phyloP scores from a whole-genome alignment of 2,888 invertebrate species.

The Scotopteryx bipunctaria region DNA sequence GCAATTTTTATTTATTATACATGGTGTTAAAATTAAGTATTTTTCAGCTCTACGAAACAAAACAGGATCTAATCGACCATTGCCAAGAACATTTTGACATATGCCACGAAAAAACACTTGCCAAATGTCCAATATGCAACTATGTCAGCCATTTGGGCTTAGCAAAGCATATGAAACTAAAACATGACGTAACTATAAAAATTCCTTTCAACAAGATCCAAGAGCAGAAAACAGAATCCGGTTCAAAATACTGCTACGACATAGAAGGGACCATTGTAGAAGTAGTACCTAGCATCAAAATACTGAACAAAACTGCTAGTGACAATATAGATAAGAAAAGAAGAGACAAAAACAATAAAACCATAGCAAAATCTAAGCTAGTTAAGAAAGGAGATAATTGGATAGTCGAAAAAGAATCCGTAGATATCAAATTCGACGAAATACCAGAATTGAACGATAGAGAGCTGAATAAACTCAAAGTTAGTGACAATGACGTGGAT shows the following conservation, averaged over 20 bases:
- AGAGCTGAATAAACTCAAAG: conserved; percentile 39
- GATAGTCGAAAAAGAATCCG: conserved; percentile 56
- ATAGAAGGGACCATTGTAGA: conserved; percentile 51
- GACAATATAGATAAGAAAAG: conserved; percentile 56
- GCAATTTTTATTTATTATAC: too few relatives aligned
- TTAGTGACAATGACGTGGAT: conserved; percentile 49
- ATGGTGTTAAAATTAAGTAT: not conserved
- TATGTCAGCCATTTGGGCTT: conserved; percentile 52
- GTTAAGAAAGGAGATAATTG: conserved; percentile 62
- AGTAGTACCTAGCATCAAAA: conserved; percentile 64
- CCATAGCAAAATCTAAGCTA: conserved; percentile 55
- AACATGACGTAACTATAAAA: conserved; percentile 47
- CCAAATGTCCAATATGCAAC: conserved; percentile 66
- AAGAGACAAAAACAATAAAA: conserved; percentile 44
- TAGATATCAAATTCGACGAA: conserved; percentile 42
- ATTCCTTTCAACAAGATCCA: conserved; percentile 45
- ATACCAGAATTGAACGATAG: conserved; percentile 48
- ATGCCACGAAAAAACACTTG: conserved; percentile 55
- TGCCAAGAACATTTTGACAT: conserved; percentile 65
- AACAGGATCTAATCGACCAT: conserved; percentile 55
- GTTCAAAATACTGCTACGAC: conserved; percentile 56
- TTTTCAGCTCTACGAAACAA: conserved; percentile 65
- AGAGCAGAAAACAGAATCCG: conserved; percentile 42
- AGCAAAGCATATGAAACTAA: conserved; percentile 45
- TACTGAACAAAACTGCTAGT: conserved; percentile 57